A percentile compares a stretch with the other conserved stretches of the same genome.
Conservation (phyloP, 2,888 invertebrate genomes). For the Keiferia lycopersicella region DNA sequence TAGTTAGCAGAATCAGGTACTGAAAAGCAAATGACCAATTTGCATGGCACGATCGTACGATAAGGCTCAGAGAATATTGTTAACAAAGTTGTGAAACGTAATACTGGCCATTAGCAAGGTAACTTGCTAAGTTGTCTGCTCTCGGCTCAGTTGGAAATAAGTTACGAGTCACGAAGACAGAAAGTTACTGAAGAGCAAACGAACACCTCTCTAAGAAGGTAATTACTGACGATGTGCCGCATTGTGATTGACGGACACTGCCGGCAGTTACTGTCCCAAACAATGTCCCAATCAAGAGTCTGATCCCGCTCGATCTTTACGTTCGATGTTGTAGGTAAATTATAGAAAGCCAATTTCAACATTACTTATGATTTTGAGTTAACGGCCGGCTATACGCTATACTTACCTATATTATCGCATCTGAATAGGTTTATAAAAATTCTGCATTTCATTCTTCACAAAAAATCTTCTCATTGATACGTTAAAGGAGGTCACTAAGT, state of each 20-base stretch:
- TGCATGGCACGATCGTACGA: slow-evolving; percentile 16
- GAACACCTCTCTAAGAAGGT: slow-evolving; percentile 31
- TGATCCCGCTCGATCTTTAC: not conserved
- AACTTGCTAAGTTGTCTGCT: slow-evolving; percentile 23
- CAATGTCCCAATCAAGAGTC: not conserved
- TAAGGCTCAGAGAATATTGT: slow-evolving; percentile 21
- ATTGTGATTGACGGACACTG: slow-evolving; percentile 29
- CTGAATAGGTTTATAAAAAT: not conserved
- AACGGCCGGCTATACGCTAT: no score
- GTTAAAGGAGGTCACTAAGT: no score
- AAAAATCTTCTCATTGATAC: no score
- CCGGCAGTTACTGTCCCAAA: not conserved
- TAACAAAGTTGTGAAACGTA: slow-evolving; percentile 26
- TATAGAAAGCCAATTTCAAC: no score
- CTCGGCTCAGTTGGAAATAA: slow-evolving; percentile 23
- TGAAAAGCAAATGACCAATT: slow-evolving; percentile 20
- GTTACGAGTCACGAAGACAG: slow-evolving; percentile 27
- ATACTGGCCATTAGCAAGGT: slow-evolving; percentile 24
- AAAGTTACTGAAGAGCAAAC: slow-evolving; percentile 27
- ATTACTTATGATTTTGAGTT: no score
- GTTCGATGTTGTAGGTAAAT: no score
- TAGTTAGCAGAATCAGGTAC: not conserved
- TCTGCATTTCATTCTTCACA: no score
- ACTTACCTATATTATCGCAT: no score
- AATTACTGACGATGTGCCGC: slow-evolving; percentile 27